Evolutionary conservation across 2,797 vertebrate species (phyloP).

Genomic region (Glossophaga mutica): DNA sequence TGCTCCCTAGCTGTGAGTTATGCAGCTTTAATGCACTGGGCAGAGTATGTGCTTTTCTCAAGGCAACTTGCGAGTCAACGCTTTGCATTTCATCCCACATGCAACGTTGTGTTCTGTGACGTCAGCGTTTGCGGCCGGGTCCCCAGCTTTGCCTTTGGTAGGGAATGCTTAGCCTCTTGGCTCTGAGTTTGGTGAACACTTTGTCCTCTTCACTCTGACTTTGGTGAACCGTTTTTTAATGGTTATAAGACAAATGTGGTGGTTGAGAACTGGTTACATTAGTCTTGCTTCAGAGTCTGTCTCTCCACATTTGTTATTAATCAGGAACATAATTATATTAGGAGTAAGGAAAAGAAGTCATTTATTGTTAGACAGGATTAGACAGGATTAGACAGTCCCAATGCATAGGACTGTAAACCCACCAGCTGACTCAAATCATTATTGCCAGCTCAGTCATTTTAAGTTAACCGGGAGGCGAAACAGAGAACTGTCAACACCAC

Average conservation of each 20-base stretch:
- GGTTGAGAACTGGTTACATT: not conserved
- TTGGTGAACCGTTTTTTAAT: not conserved
- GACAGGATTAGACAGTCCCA: constrained; percentile 28
- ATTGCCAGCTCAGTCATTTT: not conserved
- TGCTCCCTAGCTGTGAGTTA: not conserved
- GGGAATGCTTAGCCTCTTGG: not conserved
- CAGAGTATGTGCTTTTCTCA: not conserved
- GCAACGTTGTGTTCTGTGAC: not conserved
- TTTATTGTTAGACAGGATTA: constrained; percentile 19
- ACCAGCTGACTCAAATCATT: constrained; percentile 32
- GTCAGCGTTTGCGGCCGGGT: not conserved
- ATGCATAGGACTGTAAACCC: not conserved
- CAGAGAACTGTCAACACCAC: constrained; percentile 16
- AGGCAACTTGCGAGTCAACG: not conserved
- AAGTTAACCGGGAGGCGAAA: constrained; percentile 36
- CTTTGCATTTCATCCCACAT: not conserved
- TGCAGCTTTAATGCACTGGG: not conserved
- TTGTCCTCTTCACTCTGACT: constrained; percentile 14
- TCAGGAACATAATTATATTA: constrained; percentile 6
- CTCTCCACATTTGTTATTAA: constrained; percentile 62
- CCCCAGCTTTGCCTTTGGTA: not conserved
- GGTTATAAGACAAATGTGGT: not conserved
- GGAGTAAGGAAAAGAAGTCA: constrained; percentile 8
- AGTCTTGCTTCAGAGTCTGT: not conserved
- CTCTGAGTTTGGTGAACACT: not conserved